Evolutionary conservation across 2,113 vertebrate species (phyloP).

Genomic region (Mionectes macconnelli): DNA sequence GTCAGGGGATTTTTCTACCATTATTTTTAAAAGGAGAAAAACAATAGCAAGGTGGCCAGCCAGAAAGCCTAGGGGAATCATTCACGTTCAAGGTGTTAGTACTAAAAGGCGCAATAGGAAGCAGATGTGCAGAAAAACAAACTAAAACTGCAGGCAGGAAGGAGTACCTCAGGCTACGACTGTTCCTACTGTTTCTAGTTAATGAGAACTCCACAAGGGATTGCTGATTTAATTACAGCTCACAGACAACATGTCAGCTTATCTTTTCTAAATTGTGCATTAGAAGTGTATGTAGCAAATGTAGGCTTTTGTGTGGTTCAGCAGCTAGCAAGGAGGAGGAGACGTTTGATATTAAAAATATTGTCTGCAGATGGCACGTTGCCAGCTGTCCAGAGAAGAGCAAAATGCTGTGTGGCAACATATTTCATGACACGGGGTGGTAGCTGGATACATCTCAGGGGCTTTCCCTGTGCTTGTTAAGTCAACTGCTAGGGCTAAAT

Average conservation of each 20-base stretch:
- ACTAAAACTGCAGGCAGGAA: conserved; percentile 26
- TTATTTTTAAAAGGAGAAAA: conserved; percentile 4
- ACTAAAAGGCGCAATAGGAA: conserved; percentile 51
- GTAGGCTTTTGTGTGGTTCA: neutral
- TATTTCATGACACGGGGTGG: neutral
- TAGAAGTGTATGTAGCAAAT: neutral
- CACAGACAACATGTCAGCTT: neutral
- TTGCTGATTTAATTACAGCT: conserved; percentile 20
- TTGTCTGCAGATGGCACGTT: neutral
- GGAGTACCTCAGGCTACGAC: neutral
- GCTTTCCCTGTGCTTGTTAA: neutral
- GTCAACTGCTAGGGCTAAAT: neutral
- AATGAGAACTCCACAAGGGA: conserved; percentile 1
- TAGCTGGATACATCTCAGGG: neutral
- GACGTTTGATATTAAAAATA: neutral
- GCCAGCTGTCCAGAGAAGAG: neutral
- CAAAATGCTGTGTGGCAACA: neutral
- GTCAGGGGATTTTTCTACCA: neutral
- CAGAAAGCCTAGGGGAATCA: conserved; percentile 29
- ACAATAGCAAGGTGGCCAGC: conserved; percentile 33
- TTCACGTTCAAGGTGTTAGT: conserved; percentile 34
- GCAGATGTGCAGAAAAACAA: conserved; percentile 55
- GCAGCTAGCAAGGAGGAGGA: neutral
- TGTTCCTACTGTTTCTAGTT: conserved; percentile 7
- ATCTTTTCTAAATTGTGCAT: neutral